These are phyloP conservation scores for Piaya cayana DNA, from an alignment of 2,113 vertebrate genomes.

Conservation along the genomic window DNA sequence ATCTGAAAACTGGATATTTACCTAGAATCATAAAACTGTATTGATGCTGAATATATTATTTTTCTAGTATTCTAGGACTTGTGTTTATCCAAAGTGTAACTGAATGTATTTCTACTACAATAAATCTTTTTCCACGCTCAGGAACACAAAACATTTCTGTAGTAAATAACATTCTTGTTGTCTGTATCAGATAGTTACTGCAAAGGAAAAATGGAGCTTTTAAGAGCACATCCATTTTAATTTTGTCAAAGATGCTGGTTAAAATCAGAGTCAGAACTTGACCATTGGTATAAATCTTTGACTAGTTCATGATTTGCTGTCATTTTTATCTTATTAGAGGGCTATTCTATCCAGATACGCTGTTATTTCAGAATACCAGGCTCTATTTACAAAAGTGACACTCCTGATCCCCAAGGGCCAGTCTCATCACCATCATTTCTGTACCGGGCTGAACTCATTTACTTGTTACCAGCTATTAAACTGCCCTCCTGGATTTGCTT, in stretches of 20 bases:
- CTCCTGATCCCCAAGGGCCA: neutral
- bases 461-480: neutral
- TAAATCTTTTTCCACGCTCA: neutral
- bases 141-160: neutral
- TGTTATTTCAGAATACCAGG: neutral
- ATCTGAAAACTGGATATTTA: neutral
- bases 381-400: neutral
- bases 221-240: conserved; percentile 9
- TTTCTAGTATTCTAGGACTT: neutral
- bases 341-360: neutral
- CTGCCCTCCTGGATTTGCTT: neutral
- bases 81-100: neutral
- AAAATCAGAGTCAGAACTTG: neutral
- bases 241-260: neutral
- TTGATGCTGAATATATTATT: neutral
- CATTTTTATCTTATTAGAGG: conserved; percentile 13
- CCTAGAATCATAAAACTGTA: neutral
- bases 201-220: neutral
- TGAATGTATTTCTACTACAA: neutral
- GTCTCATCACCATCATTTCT: neutral
- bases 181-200: neutral
- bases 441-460: neutral
- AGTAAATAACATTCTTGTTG: neutral
- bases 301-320: neutral
- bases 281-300: neutral